Evolutionary conservation across 2,888 invertebrate genomes (phyloP), one percentile per base, ranked within the genome.

Genomic region (Cynaeus angustus): DNA sequence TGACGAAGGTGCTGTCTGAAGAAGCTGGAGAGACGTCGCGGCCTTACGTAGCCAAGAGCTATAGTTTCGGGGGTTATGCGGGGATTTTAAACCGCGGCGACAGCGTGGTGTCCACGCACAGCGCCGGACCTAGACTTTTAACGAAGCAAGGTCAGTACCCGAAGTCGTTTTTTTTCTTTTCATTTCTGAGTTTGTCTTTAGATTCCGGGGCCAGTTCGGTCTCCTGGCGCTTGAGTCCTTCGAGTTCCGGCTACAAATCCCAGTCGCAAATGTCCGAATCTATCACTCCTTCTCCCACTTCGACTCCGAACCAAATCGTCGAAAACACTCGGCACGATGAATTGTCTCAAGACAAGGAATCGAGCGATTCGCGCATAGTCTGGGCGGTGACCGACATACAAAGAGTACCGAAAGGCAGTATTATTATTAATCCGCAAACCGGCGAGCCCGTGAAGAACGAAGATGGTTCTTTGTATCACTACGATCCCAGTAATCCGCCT

Each of bases 311-410:
- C 73, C 81, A 75, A 52, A 65, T 75, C 9, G 72, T 75, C 0
- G 78, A 74, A 10, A 79, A 81, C 10, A 74, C 74, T 14, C 73
- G 77, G 28, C 80, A 78, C 52, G 81, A 82, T 56, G 80, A 81
- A 45, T 75, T 78, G 52, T 13, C 10, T 9, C 46, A 38, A 6
- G 61, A 68, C 1, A 59, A 68, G 43, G 59, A 53, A 10, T 33
- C 62, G 10, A 37, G 50, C 12, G 16, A 84, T 68, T 86, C 88
- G 43, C 26, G 43, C 1, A 89, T 92, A 52, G 91, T 95, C 83
- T 97, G 96, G 95, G 95, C 95, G 56, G 94, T 96, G 59, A 94
- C 94, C 30, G 94, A 94, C 85, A 89, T 95, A 84, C 90, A 93
- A 43, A 91, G 91, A 74, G 95, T 97, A 70, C 96, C 96, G 56